Base-by-base conservation (phyloP, 2,797 vertebrate genomes). In the Acipenser ruthenus region DNA sequence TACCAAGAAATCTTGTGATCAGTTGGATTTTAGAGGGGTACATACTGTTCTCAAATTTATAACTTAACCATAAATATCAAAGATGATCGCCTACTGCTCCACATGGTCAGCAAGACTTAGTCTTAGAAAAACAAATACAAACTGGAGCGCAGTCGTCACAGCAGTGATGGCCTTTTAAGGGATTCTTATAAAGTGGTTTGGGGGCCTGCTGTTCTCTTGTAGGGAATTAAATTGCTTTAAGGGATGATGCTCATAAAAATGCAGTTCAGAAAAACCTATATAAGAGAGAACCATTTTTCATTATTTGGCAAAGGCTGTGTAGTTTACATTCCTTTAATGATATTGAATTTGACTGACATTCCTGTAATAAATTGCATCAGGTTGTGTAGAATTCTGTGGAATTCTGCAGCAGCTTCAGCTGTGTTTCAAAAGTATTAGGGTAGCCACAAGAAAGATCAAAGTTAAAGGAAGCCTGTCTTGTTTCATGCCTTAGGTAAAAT, bases 61-160 rank as follows among this genome's bases (percentile, higher is more conserved):
- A 81, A 83, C 78, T 84, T 85, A 84, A 87, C 75, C 77, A 65
- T 59, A 84, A 82, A 86, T 81, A 81, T 79, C 71, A 84, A 75
- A 83, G 83, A 82, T 50, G 49, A 50, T 47, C 55, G 9, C 55
- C 48, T n/a, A 8, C 62, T 58, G 13, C 56, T 50, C 61, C 74
- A 70, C 83, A 85, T 86, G 84, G 84, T 86, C 84, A 83, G 80
- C 77, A 77, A 78, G 78, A 83, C 73, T 73, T 74, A 18, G 73
- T 73, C 79, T 69, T 73, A 78, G 76, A 81, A 86, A 88, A 86
- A 85, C 85, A 86, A 86, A 84, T 80, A 79, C 78, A 77, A 79
- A 81, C 75, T 77, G 82, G 83, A 79, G 77, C 83, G 77, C 80
- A 79, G 73, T 80, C 84, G 83, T 88, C 82, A 82, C 80, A 83